phyloP scores from a whole-genome alignment of 1,140 invertebrate species.

The Nephila pilipes region DNA sequence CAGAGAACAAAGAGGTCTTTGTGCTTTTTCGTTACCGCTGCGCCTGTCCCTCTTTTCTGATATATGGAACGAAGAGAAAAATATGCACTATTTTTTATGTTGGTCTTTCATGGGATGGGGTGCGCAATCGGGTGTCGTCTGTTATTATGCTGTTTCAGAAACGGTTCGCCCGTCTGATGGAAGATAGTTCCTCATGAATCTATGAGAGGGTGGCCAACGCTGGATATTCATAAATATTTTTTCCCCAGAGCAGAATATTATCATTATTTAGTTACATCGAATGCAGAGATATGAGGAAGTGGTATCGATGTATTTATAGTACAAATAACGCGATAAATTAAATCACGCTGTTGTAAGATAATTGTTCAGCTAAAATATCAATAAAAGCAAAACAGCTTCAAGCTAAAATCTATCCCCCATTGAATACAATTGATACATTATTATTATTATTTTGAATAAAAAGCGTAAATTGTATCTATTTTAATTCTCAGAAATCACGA shows the following conservation, averaged over 20 bases:
- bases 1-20: conserved; percentile 51
- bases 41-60: not conserved
- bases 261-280: not conserved
- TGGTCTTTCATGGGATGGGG: not conserved
- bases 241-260: not conserved
- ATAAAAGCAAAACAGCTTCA: too few species aligned
- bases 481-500: too few species aligned
- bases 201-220: not conserved
- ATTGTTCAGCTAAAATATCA: too few species aligned
- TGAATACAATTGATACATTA: too few species aligned
- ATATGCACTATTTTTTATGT: not conserved
- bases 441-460: too few species aligned
- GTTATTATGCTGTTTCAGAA: not conserved
- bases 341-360: too few species aligned
- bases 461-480: too few species aligned
- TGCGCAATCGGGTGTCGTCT: not conserved
- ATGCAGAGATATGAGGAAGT: not conserved
- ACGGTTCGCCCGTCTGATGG: not conserved
- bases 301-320: not conserved
- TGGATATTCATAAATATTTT: not conserved
- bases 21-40: not conserved
- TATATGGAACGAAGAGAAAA: not conserved
- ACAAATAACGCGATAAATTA: too few species aligned
- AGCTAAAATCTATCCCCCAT: too few species aligned
- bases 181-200: not conserved